These are phyloP conservation scores for Lacanobia wlatinum DNA, from an alignment of 2,888 invertebrate genomes.

Conservation along the genomic window DNA sequence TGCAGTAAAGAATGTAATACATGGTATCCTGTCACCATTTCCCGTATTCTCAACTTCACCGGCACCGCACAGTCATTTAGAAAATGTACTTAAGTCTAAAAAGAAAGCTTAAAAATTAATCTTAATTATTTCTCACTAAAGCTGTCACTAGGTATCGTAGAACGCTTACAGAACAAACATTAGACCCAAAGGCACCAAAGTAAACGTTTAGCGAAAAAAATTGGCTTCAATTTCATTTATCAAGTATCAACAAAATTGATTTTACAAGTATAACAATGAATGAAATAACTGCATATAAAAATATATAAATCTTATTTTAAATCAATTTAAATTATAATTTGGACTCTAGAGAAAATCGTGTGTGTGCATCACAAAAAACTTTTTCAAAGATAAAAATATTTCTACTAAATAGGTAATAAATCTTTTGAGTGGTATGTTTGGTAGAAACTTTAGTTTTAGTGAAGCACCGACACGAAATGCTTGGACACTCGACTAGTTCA, in stretches of 20 bases:
- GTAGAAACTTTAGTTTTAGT: constrained; percentile 40
- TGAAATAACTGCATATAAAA: constrained; percentile 89
- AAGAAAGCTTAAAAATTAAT: constrained; percentile 81
- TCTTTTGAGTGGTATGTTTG: constrained; percentile 23
- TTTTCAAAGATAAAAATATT: constrained; percentile 17
- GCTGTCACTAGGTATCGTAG: constrained; percentile 76
- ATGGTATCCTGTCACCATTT: constrained; percentile 21
- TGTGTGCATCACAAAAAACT: constrained; percentile 44
- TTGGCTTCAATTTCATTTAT: constrained; percentile 66
- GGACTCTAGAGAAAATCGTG: constrained; percentile 45
- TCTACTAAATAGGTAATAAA: constrained; percentile 46
- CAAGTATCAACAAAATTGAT: constrained; percentile 86
- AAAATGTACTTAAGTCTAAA: constrained; percentile 79
- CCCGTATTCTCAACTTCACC: constrained; percentile 56
- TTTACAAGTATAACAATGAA: constrained; percentile 83
- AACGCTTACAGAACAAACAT: constrained; percentile 63
- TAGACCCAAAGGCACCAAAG: constrained; percentile 71
- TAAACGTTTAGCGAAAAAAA: constrained; percentile 67
- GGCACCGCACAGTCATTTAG: constrained; percentile 62
- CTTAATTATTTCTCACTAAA: constrained; percentile 82
- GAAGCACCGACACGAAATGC: constrained; percentile 50
- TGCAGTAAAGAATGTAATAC: neutral
- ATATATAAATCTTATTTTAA: constrained; percentile 90
- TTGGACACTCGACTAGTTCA: constrained; percentile 46
- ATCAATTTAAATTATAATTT: constrained; percentile 77